Evolutionary conservation across 2,113 vertebrate species (phyloP).

Genomic region (Andinoacara biseriatus): DNA sequence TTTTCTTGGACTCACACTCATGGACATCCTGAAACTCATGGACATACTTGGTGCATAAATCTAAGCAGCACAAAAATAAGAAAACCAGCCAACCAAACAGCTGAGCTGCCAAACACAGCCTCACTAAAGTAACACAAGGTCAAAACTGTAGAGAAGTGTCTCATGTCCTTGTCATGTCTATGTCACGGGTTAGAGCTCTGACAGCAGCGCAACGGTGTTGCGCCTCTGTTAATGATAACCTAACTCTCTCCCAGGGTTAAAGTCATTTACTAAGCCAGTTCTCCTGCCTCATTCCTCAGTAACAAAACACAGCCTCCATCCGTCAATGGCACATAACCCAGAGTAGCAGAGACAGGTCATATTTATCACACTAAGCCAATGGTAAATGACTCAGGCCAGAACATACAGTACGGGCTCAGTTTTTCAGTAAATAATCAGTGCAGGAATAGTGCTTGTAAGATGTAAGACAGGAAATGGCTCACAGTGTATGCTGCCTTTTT

Average conservation of each 20-base stretch:
- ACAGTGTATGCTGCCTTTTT: not conserved
- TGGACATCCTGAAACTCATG: slow-evolving; percentile 8
- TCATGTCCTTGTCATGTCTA: slow-evolving; percentile 58
- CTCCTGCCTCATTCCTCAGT: slow-evolving; percentile 50
- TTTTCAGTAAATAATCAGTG: slow-evolving; percentile 27
- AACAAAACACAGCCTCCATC: slow-evolving; percentile 63
- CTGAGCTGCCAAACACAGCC: slow-evolving; percentile 7
- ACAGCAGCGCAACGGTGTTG: slow-evolving; percentile 25
- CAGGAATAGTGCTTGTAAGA: slow-evolving; percentile 23
- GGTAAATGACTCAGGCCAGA: slow-evolving; percentile 51
- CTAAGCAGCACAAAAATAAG: slow-evolving; percentile 29
- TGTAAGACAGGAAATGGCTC: slow-evolving; percentile 14
- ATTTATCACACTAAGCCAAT: slow-evolving; percentile 66
- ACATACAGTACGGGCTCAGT: slow-evolving; percentile 9
- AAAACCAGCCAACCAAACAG: slow-evolving; percentile 26
- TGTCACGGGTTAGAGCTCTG: slow-evolving; percentile 43
- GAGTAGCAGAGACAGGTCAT: slow-evolving; percentile 54
- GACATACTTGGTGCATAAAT: slow-evolving; percentile 31
- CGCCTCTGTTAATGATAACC: slow-evolving; percentile 62
- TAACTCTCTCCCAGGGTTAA: slow-evolving; percentile 57
- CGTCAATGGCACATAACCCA: slow-evolving; percentile 59
- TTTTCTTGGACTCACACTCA: slow-evolving; percentile 25
- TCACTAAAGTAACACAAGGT: slow-evolving; percentile 44
- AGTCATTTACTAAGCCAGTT: slow-evolving; percentile 62
- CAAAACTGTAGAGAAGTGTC: slow-evolving; percentile 27